These are phyloP conservation scores for Gopherus flavomarginatus DNA, from an alignment of 2,113 vertebrate genomes.

Conservation along the genomic window DNA sequence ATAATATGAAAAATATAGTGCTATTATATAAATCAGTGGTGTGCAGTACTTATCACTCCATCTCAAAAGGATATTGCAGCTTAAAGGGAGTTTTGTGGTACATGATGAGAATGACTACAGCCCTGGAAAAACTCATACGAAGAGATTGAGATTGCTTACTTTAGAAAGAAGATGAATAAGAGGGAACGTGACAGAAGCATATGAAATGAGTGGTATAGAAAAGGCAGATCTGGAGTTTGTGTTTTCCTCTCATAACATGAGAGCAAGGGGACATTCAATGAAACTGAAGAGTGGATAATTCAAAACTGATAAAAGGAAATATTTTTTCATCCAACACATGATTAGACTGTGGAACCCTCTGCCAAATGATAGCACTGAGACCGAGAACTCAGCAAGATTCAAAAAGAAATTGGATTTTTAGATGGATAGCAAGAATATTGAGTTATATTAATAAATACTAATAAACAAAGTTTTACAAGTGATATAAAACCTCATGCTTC, in stretches of 20 bases:
- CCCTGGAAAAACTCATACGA: neutral
- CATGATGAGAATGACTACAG: no score
- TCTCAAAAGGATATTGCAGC: no score
- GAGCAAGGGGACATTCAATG: neutral
- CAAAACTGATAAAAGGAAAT: rapidly evolving
- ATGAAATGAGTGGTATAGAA: neutral
- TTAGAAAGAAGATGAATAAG: neutral
- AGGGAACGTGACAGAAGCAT: neutral
- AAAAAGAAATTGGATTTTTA: neutral
- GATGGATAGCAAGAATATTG: neutral
- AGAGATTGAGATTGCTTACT: neutral
- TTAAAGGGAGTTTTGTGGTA: no score
- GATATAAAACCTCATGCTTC: neutral
- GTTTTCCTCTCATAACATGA: neutral
- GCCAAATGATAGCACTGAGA: neutral
- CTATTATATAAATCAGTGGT: no score
- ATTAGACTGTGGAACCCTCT: neutral
- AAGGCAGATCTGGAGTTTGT: neutral
- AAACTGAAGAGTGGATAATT: neutral
- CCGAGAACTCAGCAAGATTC: neutral
- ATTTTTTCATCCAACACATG: rapidly evolving
- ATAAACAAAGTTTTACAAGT: neutral
- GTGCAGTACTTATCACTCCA: no score
- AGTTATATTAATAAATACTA: neutral
- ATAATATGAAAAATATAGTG: no score